Conservation (phyloP, 2,888 invertebrate species). For the Dasypogon diadema region DNA sequence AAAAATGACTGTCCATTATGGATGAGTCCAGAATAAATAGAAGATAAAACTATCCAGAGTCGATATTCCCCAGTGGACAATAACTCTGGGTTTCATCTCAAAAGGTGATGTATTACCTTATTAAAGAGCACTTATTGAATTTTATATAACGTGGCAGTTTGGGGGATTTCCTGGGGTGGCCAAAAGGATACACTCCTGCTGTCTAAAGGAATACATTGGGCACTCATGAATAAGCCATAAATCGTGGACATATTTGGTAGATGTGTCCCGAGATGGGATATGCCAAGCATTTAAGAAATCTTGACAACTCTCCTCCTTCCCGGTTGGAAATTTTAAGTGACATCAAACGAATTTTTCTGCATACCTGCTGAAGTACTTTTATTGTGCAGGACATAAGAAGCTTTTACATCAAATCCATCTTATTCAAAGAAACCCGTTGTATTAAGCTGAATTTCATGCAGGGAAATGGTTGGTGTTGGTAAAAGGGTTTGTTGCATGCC, state of each 20-base stretch:
- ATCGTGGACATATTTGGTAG: conserved; percentile 29
- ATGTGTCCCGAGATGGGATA: conserved; percentile 27
- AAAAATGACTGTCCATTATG: conserved; percentile 55
- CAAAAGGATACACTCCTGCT: neutral
- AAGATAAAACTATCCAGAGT: conserved; percentile 51
- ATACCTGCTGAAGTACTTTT: conserved; percentile 1
- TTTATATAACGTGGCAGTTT: conserved; percentile 54
- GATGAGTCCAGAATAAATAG: conserved; percentile 54
- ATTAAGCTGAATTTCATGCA: conserved; percentile 36
- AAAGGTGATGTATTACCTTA: conserved; percentile 57
- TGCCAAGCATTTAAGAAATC: conserved; percentile 6
- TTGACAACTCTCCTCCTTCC: neutral
- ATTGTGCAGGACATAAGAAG: conserved; percentile 28
- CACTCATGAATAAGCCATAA: conserved; percentile 52
- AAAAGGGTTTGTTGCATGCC: conserved; percentile 23
- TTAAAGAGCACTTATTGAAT: conserved; percentile 56
- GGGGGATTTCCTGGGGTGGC: conserved; percentile 11
- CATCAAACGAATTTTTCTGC: conserved; percentile 47
- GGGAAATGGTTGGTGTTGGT: neutral
- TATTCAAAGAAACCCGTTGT: conserved; percentile 50
- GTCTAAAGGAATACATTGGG: conserved; percentile 39
- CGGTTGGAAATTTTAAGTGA: neutral
- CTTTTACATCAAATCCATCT: conserved; percentile 54
- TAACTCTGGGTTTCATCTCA: conserved; percentile 52
- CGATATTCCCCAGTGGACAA: conserved; percentile 54